phyloP scores from a whole-genome alignment of 2,797 vertebrate genomes.

The Alectoris magna region DNA sequence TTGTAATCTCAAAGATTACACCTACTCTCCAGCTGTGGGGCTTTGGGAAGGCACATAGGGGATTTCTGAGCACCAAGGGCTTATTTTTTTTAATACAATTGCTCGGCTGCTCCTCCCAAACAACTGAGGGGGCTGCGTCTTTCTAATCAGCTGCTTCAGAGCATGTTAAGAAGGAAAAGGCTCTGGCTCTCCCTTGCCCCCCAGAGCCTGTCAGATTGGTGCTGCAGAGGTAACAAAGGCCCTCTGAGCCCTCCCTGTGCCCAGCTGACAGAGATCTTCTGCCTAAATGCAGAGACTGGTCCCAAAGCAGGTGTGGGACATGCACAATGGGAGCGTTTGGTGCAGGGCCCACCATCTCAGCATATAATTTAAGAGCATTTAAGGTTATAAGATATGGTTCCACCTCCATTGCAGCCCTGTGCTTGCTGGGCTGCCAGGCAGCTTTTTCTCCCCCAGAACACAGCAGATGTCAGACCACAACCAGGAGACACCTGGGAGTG shows the following conservation, averaged over 20 bases:
- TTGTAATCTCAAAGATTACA: slow-evolving; percentile 16
- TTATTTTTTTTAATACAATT: background rate
- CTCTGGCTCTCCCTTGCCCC: background rate
- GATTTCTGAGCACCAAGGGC: background rate
- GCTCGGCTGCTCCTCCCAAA: background rate
- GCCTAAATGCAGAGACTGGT: background rate
- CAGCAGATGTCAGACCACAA: background rate
- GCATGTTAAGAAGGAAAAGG: background rate
- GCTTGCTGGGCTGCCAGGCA: too few relatives aligned
- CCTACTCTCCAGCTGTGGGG: background rate
- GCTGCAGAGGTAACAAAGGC: background rate
- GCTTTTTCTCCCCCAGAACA: too few relatives aligned
- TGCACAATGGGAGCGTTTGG: fast-evolving
- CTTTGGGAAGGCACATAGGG: background rate
- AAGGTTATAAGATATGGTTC: background rate
- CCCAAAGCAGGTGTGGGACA: background rate
- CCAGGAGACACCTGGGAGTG: background rate
- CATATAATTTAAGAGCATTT: background rate
- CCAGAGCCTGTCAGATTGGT: background rate
- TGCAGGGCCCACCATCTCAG: background rate
- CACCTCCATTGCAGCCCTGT: too few relatives aligned
- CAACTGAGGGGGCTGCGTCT: background rate
- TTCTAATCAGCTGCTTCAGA: background rate
- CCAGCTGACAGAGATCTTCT: background rate
- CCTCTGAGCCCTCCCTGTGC: background rate